Base-by-base conservation (phyloP, 2,113 vertebrate species). In the Pterocles burchelli region DNA sequence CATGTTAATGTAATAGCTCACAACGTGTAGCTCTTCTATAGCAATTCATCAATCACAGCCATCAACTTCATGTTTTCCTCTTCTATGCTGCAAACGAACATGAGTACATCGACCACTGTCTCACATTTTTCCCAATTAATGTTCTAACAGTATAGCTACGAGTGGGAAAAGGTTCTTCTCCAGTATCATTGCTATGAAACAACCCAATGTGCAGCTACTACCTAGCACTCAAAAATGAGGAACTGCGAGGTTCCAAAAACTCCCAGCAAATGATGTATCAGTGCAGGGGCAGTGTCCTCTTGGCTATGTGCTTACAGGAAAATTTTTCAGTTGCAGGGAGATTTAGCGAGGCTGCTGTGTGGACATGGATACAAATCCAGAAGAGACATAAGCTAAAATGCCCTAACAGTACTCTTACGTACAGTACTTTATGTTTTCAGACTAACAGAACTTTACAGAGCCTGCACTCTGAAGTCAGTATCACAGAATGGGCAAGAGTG, bases 241-340 rank as follows among this genome's bases (percentile, higher is more conserved):
- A 67, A 17, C 29, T 34, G 28, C 1, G 3, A 84, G 36, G 26
- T 29, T 80, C 49, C 70, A 51, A 8, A 43, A 41, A 25, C 22
- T 48, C 28, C 25, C 55, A 89, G 59, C 36, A 74, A 61, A 54
- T 7, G 5, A 14, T 25, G 1, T 5, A 6, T 10, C 22, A 31
- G 2, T 0, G 3, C n/a, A 80, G 54, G 11, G 28, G 45, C 59
- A 77, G n/a, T 3, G 9, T 3, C 2, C 21, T n/a, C 24, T 16
- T 17, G 25, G 22, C 38, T 41, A 14, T 3, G 1, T 12, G 43
- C 66, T 65, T 29, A 51, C 13, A 52, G n/a, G 5, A 34, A 10
- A 52, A 8, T 22, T 17, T 20, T 34, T 34, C 85, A 95, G 67
- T 21, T n/a, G 49, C 49, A 41, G 26, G 59, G 11, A 77, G 14